phyloP scores from a whole-genome alignment of 92 coral and sea anemone species.

The Chrysogorgia sp. region DNA sequence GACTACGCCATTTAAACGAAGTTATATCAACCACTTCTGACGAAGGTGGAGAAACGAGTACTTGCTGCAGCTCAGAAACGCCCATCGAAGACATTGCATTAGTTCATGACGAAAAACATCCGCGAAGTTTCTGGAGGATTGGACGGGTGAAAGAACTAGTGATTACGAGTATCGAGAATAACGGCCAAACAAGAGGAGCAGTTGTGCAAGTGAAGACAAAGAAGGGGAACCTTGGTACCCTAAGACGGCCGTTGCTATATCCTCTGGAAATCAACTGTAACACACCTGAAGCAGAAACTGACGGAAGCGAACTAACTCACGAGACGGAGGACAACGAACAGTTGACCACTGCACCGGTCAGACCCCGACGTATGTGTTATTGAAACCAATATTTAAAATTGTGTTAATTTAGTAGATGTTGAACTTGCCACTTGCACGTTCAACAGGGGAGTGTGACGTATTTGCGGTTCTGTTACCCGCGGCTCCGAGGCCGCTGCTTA shows the following conservation, averaged over 20 bases:
- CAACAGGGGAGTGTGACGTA: neutral
- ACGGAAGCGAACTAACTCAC: neutral
- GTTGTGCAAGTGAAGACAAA: slow-evolving; percentile 57
- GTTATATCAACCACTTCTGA: slow-evolving; percentile 62
- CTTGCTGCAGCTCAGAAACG: slow-evolving; percentile 50
- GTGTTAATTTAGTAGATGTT: neutral
- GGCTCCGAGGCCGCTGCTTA: too few relatives aligned
- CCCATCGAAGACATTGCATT: slow-evolving; percentile 51
- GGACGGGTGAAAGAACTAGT: slow-evolving; percentile 51
- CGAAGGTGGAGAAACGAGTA: slow-evolving; percentile 66
- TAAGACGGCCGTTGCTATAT: slow-evolving; percentile 70
- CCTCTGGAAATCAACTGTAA: slow-evolving; percentile 48
- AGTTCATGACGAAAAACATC: slow-evolving; percentile 47
- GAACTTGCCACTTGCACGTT: neutral
- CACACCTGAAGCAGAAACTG: too few relatives aligned
- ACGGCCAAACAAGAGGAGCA: slow-evolving; percentile 61
- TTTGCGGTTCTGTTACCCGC: too few relatives aligned
- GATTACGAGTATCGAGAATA: slow-evolving; percentile 36
- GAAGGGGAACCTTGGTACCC: slow-evolving; percentile 37
- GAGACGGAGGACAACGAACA: neutral
- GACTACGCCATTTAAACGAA: slow-evolving; percentile 42
- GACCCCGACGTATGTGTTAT: too few relatives aligned
- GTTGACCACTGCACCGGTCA: too few relatives aligned
- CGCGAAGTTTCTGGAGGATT: slow-evolving; percentile 45
- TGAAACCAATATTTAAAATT: too few relatives aligned